Evolutionary conservation across 2,797 vertebrate genomes (phyloP).

Genomic region (Lerista edwardsae): DNA sequence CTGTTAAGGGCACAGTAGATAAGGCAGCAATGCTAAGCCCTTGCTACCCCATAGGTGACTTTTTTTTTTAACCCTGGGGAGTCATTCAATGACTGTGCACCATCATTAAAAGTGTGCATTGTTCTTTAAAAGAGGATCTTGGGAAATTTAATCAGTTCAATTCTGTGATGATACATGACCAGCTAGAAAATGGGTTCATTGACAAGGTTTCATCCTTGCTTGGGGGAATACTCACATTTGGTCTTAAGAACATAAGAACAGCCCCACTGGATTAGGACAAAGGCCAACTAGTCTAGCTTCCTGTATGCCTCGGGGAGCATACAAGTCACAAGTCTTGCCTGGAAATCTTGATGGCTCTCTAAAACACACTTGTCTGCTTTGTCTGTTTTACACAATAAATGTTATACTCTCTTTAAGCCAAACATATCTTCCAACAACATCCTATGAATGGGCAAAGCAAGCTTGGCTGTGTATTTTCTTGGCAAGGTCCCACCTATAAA

Average conservation of each 20-base stretch:
- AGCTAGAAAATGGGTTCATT: neutral
- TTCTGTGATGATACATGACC: neutral
- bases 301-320: no score
- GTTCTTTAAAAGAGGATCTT: neutral
- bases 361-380: neutral
- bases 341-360: neutral
- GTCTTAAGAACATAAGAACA: no score
- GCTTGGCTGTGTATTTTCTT: neutral
- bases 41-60: neutral
- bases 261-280: no score
- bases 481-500: neutral
- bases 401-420: neutral
- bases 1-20: neutral
- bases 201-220: neutral
- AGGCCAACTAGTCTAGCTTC: no score
- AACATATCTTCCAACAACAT: neutral
- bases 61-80: neutral
- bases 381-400: neutral
- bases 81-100: neutral
- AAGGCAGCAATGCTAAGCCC: neutral
- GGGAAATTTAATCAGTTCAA: constrained; percentile 12
- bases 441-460: neutral
- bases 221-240: neutral
- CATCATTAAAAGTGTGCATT: constrained; percentile 14
- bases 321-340: no score